Evolutionary conservation across 53 echinoderm and acorn worm species (phyloP).

Genomic region (Temnopleurus reevesii): DNA sequence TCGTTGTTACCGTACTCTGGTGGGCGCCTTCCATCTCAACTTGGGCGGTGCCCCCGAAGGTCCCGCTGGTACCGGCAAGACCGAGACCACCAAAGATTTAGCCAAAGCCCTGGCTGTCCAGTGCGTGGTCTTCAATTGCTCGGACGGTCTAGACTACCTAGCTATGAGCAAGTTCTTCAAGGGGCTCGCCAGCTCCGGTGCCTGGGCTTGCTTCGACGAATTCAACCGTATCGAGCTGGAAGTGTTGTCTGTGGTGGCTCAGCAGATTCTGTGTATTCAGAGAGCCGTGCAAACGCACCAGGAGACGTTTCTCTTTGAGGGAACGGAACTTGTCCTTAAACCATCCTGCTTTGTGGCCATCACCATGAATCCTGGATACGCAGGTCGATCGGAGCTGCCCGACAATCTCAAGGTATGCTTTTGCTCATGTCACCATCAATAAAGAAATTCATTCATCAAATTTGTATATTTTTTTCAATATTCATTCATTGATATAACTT

Average conservation of each 20-base stretch:
- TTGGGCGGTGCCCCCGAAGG: conserved; percentile 98
- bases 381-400: conserved; percentile 91
- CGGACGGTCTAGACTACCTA: conserved; percentile 98
- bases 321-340: conserved; percentile 84
- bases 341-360: conserved; percentile 95
- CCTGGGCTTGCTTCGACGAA: conserved; percentile 99
- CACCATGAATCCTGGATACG: conserved; percentile 98
- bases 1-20: conserved; percentile 97
- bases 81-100: conserved; percentile 99
- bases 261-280: conserved; percentile 97
- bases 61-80: conserved; percentile 98
- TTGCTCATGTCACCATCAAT: neutral
- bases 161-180: conserved; percentile 99
- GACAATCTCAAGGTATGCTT: conserved; percentile 84
- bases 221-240: conserved; percentile 99
- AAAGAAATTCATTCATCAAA: too few species aligned
- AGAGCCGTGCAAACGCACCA: conserved; percentile 75
- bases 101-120: conserved; percentile 99
- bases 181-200: conserved; percentile 95
- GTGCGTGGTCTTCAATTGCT: conserved; percentile 99
- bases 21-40: conserved; percentile 97
- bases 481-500: too few species aligned
- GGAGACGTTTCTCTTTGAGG: conserved; percentile 89
- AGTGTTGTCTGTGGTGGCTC: conserved; percentile 99
- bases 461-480: too few species aligned